phyloP scores from a whole-genome alignment of 1,140 invertebrate genomes.

The Cherax destructor region DNA sequence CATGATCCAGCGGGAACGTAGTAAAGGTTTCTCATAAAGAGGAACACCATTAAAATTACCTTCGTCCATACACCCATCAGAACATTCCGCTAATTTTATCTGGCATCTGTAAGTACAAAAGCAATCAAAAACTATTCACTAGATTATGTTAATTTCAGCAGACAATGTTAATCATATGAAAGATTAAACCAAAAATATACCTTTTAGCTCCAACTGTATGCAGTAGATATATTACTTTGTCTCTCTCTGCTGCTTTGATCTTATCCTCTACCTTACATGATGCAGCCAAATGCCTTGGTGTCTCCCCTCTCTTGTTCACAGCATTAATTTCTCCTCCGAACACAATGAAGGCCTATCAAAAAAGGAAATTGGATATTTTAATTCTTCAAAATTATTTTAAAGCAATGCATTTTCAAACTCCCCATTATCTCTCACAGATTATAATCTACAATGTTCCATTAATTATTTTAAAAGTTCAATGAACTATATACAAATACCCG shows the following conservation, averaged over 20 bases:
- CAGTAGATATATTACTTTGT: conserved; percentile 86
- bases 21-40: conserved; percentile 69
- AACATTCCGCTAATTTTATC: conserved; percentile 55
- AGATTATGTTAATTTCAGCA: neutral
- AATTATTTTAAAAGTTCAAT: neutral
- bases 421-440: neutral
- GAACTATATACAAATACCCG: no score
- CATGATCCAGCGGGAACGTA: conserved; percentile 68
- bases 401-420: neutral
- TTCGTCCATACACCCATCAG: conserved; percentile 70
- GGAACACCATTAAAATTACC: conserved; percentile 71
- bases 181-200: conserved; percentile 76
- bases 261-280: conserved; percentile 76
- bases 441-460: neutral
- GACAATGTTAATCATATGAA: neutral
- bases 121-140: neutral
- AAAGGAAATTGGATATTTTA: conserved; percentile 12
- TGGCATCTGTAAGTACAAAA: conserved; percentile 46
- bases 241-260: conserved; percentile 72
- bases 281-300: conserved; percentile 81
- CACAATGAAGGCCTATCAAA: conserved; percentile 78
- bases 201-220: conserved; percentile 89
- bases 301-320: conserved; percentile 80
- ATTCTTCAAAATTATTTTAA: neutral
- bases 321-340: conserved; percentile 84